Conservation (phyloP, 2,888 invertebrate species). For the Monopis laevigella region DNA sequence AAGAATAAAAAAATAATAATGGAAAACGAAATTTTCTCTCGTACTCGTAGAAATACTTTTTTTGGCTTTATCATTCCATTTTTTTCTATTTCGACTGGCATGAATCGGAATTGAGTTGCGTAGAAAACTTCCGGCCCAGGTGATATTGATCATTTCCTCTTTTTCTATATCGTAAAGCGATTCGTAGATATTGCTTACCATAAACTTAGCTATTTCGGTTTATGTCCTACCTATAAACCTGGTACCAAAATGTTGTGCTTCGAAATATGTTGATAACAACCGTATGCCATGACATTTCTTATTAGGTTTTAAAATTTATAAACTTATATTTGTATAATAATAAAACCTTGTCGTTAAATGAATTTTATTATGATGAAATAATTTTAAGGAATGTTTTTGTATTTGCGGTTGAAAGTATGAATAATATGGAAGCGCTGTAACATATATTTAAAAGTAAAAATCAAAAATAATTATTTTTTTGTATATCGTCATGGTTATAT, state of each 20-base stretch:
- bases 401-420: neutral
- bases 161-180: constrained; percentile 5
- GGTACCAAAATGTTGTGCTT: too few species aligned
- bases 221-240: neutral
- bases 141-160: constrained; percentile 4
- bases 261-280: too few species aligned
- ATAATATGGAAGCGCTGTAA: too few species aligned
- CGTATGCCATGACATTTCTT: neutral
- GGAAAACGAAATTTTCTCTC: too few species aligned
- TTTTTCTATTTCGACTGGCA: neutral
- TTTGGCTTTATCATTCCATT: too few species aligned
- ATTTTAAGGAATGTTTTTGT: neutral
- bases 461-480: too few species aligned
- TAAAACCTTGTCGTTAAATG: neutral
- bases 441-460: too few species aligned
- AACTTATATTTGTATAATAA: neutral
- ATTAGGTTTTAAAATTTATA: neutral
- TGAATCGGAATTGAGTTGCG: neutral
- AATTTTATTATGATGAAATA: neutral
- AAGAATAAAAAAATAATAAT: too few species aligned
- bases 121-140: neutral
- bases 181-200: constrained; percentile 7
- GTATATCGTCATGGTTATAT: too few species aligned
- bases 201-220: constrained; percentile 5
- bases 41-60: too few species aligned